A percentile compares a stretch with the other conserved stretches of the same genome.
These are phyloP conservation scores for Melipona bicolor DNA, from an alignment of 2,888 invertebrate species.

Conservation along the genomic window DNA sequence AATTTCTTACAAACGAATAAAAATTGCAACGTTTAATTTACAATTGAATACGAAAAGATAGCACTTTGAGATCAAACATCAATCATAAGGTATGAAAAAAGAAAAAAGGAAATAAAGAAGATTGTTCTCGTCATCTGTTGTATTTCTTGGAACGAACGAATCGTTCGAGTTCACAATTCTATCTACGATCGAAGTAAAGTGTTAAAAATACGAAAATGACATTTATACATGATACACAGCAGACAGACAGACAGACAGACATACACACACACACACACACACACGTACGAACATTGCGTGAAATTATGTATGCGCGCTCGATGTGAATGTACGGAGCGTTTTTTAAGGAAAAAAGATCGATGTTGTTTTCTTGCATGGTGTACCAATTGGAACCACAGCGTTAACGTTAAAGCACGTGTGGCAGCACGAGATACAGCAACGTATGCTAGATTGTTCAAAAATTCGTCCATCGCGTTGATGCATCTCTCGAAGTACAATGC, in stretches of 20 bases:
- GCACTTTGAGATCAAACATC: not conserved
- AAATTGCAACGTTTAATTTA: not conserved
- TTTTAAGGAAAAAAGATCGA: not conserved
- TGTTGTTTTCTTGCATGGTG: slow-evolving; percentile 59
- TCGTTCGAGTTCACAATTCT: slow-evolving; percentile 36
- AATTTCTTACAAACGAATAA: not conserved
- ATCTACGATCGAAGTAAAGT: slow-evolving; percentile 52
- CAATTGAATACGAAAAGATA: not conserved
- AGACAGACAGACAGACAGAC: slow-evolving; percentile 2
- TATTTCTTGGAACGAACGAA: not conserved
- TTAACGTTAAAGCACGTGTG: slow-evolving; percentile 18
- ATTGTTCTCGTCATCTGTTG: not conserved
- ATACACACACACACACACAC: not conserved
- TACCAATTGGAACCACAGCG: slow-evolving; percentile 25
- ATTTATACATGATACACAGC: not conserved
- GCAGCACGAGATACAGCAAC: slow-evolving; percentile 48
- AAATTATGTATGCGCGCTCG: slow-evolving; percentile 29
- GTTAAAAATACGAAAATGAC: not conserved
- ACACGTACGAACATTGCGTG: slow-evolving; percentile 18
- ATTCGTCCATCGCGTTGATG: slow-evolving; percentile 71
- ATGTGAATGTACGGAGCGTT: slow-evolving; percentile 20
- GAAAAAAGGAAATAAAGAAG: no score
- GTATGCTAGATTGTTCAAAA: slow-evolving; percentile 63
- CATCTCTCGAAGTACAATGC: slow-evolving; percentile 13
- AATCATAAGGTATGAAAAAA: not conserved